phyloP scores from a whole-genome alignment of 2,888 invertebrate genomes.

The Brachycybe producta region DNA sequence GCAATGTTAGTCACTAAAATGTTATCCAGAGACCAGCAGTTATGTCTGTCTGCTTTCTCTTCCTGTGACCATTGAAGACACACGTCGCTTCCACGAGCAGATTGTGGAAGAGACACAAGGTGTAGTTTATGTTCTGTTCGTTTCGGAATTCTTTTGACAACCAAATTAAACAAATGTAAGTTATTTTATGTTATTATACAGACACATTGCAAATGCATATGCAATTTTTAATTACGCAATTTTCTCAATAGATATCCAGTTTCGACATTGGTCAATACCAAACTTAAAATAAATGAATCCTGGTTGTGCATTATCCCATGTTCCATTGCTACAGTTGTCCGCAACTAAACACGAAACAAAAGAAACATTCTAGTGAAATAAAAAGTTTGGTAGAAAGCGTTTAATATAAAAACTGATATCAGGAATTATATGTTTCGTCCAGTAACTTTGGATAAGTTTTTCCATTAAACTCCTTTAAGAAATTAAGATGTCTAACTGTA shows the following conservation, averaged over 20 bases:
- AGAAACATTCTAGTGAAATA: too few species aligned
- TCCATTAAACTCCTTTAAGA: too few species aligned
- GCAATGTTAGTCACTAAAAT: conserved; percentile 32
- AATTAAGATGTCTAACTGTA: too few species aligned
- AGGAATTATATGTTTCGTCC: too few species aligned
- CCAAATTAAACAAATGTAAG: too few species aligned
- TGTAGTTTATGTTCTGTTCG: conserved; percentile 22
- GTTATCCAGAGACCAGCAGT: conserved; percentile 36
- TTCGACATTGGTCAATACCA: background rate
- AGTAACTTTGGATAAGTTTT: too few species aligned
- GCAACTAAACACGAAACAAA: too few species aligned
- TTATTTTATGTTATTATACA: too few species aligned
- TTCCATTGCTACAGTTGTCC: background rate
- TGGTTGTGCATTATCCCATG: background rate
- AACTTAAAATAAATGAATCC: background rate
- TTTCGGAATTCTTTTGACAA: background rate
- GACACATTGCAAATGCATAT: too few species aligned
- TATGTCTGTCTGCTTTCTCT: conserved; percentile 18
- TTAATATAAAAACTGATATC: too few species aligned
- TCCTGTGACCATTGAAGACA: conserved; percentile 31
- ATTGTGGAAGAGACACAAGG: conserved; percentile 30
- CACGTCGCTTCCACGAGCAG: conserved; percentile 26
- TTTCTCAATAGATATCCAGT: background rate
- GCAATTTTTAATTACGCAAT: background rate
- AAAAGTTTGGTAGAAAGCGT: too few species aligned